phyloP scores from a whole-genome alignment of 2,113 vertebrate species.

The Noctilio leporinus region DNA sequence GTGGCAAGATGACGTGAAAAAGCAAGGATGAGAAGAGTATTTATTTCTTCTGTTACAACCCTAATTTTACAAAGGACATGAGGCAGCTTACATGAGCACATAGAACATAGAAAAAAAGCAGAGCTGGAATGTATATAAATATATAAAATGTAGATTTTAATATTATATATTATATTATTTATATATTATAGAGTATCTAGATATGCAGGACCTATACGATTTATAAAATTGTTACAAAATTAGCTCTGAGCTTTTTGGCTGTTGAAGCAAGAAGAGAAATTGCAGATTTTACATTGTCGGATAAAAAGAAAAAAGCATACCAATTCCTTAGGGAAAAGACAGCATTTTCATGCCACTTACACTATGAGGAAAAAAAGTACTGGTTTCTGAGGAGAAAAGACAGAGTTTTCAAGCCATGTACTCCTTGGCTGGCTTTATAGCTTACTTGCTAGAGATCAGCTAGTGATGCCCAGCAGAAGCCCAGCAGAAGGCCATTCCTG shows the following conservation, averaged over 20 bases:
- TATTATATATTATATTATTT: too few species aligned
- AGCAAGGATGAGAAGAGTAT: neutral
- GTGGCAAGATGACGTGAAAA: neutral
- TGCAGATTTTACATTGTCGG: neutral
- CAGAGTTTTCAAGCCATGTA: neutral
- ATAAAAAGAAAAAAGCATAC: neutral
- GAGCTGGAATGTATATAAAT: neutral
- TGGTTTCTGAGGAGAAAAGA: neutral
- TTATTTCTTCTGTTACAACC: neutral
- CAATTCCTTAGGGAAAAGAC: neutral
- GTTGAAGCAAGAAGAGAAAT: neutral
- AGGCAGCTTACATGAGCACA: neutral
- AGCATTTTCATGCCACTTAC: neutral
- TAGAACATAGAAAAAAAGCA: neutral
- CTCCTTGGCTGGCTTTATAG: neutral
- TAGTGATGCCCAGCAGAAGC: neutral
- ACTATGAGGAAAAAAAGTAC: neutral
- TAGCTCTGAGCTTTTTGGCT: neutral
- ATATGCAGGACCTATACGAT: neutral
- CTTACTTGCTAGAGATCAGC: neutral
- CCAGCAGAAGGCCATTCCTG: neutral
- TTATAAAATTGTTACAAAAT: conserved; percentile 10
- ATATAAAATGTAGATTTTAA: neutral
- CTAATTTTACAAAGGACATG: conserved; percentile 32
- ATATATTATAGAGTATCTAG: neutral